phyloP scores from a whole-genome alignment of 2,113 vertebrate genomes.

The Pardalotus punctatus region DNA sequence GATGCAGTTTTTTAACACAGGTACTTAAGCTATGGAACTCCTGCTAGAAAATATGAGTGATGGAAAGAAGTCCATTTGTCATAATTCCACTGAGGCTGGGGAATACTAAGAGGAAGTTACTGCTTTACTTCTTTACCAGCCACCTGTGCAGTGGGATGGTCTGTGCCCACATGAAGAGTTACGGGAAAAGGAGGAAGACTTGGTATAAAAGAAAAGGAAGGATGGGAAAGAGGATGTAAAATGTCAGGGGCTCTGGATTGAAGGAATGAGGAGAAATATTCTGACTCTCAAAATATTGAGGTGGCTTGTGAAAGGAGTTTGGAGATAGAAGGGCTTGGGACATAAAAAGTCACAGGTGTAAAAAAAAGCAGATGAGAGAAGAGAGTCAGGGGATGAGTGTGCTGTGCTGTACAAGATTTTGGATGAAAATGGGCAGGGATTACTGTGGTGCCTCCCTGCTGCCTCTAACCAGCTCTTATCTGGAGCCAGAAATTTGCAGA shows the following conservation, averaged over 20 bases:
- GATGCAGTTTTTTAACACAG: not conserved
- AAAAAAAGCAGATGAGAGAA: not conserved
- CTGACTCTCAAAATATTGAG: not conserved
- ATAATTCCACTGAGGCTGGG: not conserved
- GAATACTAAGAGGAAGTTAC: not conserved
- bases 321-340: not conserved
- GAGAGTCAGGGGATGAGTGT: not conserved
- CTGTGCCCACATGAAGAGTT: not conserved
- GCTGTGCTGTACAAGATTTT: not conserved
- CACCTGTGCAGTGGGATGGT: not conserved
- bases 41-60: not conserved
- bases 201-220: not conserved
- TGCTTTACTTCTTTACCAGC: not conserved
- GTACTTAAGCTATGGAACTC: not conserved
- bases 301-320: not conserved
- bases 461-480: not conserved
- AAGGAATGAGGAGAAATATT: not conserved
- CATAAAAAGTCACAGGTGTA: not conserved
- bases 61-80: not conserved
- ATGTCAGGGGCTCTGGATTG: not conserved
- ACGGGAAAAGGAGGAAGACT: not conserved
- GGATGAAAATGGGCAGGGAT: not conserved
- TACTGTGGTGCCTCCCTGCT: not conserved
- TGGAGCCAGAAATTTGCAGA: not conserved
- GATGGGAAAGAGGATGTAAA: not conserved